Conservation (phyloP, 1,140 invertebrate genomes). For the Hermetia illucens region DNA sequence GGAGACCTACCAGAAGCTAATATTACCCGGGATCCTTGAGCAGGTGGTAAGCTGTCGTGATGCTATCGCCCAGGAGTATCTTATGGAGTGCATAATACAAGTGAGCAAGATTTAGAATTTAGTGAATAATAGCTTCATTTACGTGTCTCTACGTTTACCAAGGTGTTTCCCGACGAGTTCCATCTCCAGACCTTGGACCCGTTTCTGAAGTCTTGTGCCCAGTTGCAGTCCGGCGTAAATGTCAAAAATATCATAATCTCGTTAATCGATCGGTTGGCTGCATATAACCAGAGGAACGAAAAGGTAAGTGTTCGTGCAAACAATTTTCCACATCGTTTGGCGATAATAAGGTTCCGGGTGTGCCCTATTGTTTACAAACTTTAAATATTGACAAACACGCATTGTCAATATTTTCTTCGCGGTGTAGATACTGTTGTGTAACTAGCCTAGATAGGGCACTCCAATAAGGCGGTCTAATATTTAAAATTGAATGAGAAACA, state of each 20-base stretch:
- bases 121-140: too few relatives aligned
- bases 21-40: constrained; percentile 84
- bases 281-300: constrained; percentile 63
- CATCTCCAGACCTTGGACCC: constrained; percentile 89
- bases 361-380: too few relatives aligned
- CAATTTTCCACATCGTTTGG: too few relatives aligned
- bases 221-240: constrained; percentile 89
- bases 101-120: constrained; percentile 10
- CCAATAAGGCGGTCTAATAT: too few relatives aligned
- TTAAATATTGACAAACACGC: too few relatives aligned
- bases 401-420: too few relatives aligned
- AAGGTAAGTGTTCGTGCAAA: constrained; percentile 22
- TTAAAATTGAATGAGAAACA: too few relatives aligned
- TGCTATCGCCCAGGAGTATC: constrained; percentile 97
- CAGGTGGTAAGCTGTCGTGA: constrained; percentile 96
- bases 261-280: constrained; percentile 81
- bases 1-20: constrained; percentile 80
- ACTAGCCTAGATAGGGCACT: too few relatives aligned
- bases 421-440: too few relatives aligned
- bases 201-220: constrained; percentile 93
- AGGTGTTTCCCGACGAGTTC: constrained; percentile 97
- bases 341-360: too few relatives aligned
- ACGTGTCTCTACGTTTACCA: constrained; percentile 28
- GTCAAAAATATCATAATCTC: constrained; percentile 98
- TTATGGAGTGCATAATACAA: constrained; percentile 99